Percentiles rank a stretch among this genome's conserved stretches.
Conservation (phyloP, 1,140 invertebrate species). For the Drosophila nikananu region DNA sequence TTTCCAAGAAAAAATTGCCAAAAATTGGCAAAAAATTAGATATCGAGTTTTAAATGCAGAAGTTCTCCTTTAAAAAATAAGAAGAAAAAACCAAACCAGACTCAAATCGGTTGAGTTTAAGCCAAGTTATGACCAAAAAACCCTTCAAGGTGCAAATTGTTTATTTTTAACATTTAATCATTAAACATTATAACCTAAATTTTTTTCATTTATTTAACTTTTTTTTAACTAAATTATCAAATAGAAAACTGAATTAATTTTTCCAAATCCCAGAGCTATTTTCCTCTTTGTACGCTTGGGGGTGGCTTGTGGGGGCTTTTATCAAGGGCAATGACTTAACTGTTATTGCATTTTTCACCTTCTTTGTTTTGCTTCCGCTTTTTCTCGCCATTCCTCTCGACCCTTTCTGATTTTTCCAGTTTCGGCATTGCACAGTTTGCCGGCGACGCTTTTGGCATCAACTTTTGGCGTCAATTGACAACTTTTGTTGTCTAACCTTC, state of each 20-base stretch:
- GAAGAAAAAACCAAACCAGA: too few species aligned
- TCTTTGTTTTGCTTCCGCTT: conserved; percentile 45
- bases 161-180: background rate
- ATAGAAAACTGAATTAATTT: background rate
- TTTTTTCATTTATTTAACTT: background rate
- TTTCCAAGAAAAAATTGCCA: too few species aligned
- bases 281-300: background rate
- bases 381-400: conserved; percentile 4
- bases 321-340: conserved; percentile 73
- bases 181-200: background rate
- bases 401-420: conserved; percentile 13
- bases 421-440: conserved; percentile 46
- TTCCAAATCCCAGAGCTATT: background rate
- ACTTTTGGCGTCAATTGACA: conserved; percentile 82
- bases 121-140: too few species aligned
- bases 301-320: background rate
- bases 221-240: rapidly evolving
- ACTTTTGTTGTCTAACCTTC: conserved; percentile 64
- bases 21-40: too few species aligned
- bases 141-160: too few species aligned
- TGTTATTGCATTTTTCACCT: conserved; percentile 81
- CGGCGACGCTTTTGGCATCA: conserved; percentile 64
- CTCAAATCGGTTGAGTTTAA: too few species aligned
- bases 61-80: too few species aligned
- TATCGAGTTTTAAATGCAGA: too few species aligned